These are phyloP conservation scores for Minunthozetes semirufus DNA, from an alignment of 2,888 invertebrate species.

Conservation along the genomic window DNA sequence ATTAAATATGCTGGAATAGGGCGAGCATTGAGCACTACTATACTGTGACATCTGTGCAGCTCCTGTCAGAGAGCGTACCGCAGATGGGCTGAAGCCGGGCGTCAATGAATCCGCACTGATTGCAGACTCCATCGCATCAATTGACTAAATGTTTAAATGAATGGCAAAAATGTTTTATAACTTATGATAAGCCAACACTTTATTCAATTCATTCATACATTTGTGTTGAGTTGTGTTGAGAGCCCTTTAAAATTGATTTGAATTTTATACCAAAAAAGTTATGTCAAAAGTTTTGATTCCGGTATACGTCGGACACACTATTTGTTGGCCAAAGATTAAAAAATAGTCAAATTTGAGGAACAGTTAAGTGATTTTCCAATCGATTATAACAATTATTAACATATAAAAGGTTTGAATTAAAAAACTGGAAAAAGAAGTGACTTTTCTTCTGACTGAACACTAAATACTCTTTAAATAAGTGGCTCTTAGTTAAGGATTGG, in stretches of 20 bases:
- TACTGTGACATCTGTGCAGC: slow-evolving; percentile 33
- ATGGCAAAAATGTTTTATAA: not conserved
- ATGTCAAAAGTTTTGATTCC: slow-evolving; percentile 10
- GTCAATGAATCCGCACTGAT: slow-evolving; percentile 30
- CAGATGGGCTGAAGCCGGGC: slow-evolving; percentile 32
- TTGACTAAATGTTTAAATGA: not conserved
- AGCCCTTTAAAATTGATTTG: slow-evolving; percentile 1
- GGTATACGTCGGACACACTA: not conserved
- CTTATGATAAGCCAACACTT: slow-evolving; percentile 1
- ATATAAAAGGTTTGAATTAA: not conserved
- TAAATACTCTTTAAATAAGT: slow-evolving; percentile 27
- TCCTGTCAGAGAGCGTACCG: slow-evolving; percentile 22
- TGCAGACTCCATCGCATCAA: slow-evolving; percentile 24
- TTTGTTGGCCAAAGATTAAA: not conserved
- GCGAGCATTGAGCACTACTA: slow-evolving; percentile 15
- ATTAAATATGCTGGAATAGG: slow-evolving; percentile 34
- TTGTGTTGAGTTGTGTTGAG: slow-evolving; percentile 25
- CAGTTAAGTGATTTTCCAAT: not conserved
- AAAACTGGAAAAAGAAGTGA: not conserved
- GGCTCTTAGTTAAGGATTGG: not conserved
- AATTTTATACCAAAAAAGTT: slow-evolving; percentile 13
- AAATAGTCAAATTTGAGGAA: not conserved
- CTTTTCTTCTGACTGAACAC: not conserved
- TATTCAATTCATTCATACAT: slow-evolving; percentile 25
- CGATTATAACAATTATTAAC: slow-evolving; percentile 1